Conservation (phyloP, 2,888 invertebrate species). For the Dicranocentrus wangi region DNA sequence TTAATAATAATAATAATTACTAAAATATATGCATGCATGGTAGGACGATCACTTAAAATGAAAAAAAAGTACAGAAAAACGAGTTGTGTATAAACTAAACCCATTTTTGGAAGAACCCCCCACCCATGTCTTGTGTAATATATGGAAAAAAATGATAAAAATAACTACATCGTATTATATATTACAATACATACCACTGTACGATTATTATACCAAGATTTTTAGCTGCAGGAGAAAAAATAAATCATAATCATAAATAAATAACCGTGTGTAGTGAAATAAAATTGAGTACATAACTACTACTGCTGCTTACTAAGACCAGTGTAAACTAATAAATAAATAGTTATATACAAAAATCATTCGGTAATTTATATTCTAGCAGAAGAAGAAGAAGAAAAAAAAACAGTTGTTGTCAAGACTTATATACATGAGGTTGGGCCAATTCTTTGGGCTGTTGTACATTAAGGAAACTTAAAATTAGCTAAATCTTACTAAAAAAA, state of each 20-base stretch:
- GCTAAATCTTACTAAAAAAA: neutral
- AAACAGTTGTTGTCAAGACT: slow-evolving; percentile 32
- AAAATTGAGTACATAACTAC: neutral
- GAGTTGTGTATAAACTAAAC: neutral
- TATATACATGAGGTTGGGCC: slow-evolving; percentile 28
- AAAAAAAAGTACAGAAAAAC: neutral
- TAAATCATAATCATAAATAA: neutral
- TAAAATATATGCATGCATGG: neutral
- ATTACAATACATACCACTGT: neutral
- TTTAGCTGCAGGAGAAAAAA: slow-evolving; percentile 2
- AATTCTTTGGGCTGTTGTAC: neutral
- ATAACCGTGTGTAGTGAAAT: neutral
- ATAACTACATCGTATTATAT: neutral
- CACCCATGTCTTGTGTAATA: no score
- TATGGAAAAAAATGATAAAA: neutral
- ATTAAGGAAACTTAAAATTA: neutral
- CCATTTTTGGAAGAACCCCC: no score
- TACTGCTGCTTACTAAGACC: neutral
- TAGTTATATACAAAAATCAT: neutral
- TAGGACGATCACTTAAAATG: neutral
- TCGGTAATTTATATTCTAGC: neutral
- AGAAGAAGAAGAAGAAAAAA: slow-evolving; percentile 10
- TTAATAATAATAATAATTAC: neutral
- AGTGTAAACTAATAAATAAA: neutral
- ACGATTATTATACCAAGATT: neutral